A percentile compares a stretch with the other conserved stretches of the same genome.
These are phyloP conservation scores for Harmothoe impar DNA, from an alignment of 2,888 invertebrate genomes.

Conservation along the genomic window DNA sequence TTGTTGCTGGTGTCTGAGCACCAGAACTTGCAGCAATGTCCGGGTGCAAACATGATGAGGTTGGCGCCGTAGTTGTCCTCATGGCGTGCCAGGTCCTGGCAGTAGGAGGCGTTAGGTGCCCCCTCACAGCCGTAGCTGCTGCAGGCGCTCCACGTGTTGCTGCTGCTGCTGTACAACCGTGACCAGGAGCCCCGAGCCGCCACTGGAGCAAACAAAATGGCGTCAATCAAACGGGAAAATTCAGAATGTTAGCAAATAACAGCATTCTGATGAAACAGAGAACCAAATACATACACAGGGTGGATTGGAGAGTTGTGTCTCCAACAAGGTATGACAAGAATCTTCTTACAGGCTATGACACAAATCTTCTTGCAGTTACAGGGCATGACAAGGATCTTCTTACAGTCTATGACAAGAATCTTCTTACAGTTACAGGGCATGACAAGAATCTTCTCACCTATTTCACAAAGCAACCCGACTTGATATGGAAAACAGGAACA, in stretches of 20 bases:
- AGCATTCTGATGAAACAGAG: too few species aligned
- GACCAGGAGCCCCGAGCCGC: background rate
- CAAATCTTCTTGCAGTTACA: too few species aligned
- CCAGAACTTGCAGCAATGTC: slow-evolving; percentile 34
- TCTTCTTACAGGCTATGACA: too few species aligned
- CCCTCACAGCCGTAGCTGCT: slow-evolving; percentile 9
- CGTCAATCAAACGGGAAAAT: background rate
- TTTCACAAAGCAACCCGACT: slow-evolving; percentile 36
- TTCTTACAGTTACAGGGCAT: too few species aligned
- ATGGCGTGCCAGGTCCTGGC: slow-evolving; percentile 47
- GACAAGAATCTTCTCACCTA: background rate
- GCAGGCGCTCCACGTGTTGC: background rate
- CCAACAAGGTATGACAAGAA: too few species aligned
- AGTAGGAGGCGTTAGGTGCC: background rate
- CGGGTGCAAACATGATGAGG: background rate
- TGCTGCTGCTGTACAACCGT: background rate
- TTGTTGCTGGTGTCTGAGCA: background rate
- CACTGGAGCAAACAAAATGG: background rate
- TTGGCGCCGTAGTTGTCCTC: slow-evolving; percentile 32
- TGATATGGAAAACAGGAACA: slow-evolving; percentile 24
- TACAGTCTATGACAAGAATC: too few species aligned
- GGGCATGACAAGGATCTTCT: too few species aligned
- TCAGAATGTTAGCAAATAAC: background rate
- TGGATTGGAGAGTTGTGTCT: too few species aligned
- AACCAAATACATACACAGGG: too few species aligned